Base-by-base conservation (phyloP, 2,113 vertebrate species). In the Stomatorhinus ivindoensis region DNA sequence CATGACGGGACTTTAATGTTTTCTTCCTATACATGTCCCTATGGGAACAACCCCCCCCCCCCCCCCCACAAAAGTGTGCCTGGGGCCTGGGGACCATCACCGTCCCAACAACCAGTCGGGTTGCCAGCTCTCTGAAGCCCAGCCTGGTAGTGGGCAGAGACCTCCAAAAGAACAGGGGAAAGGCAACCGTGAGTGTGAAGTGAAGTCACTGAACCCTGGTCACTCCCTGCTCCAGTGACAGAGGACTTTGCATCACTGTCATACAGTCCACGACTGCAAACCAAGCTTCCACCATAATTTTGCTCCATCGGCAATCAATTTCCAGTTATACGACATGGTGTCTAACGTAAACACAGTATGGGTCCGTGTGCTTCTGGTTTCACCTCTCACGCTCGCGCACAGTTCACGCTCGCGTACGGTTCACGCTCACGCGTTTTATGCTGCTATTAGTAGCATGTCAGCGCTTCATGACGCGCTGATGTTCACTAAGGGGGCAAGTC, bases 1-100 rank as follows among this genome's bases (percentile, higher is more conserved):
- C 90, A 93, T 94, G 89, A 83, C 27, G 55, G n/a, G 95, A 95
- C 95, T 95, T 76, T 94, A 93, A 93, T 19, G 61, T 35, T 86
- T 50, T 69, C 50, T 19, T 31, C 44, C 44, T 46, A 46, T 58
- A 47, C 51, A 50, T 17, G 2, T 39, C 73, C 73, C 35, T 55
- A 17, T 48, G 80, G 88, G 69, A 89, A 92, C 93, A 92, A 94
- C 94, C 90, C 90, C 91, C 91, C 89, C 91, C 90, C 91, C 86
- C 91, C 44, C n/a, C 6, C 50, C 15, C 51, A 19, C 19, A 55
- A 55, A 21, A 55, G 92, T 92, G 92, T 90, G 91, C 86, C 94
- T 35, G 89, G 85, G 92, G 94, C 92, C 69, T 55, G 53, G 53
- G 88, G 1, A 44, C 86, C 31, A 88, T 65, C 65, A 87, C 87